Evolutionary conservation across 2,113 vertebrate species (phyloP).

Genomic region (Chaetorhynchus papuensis): DNA sequence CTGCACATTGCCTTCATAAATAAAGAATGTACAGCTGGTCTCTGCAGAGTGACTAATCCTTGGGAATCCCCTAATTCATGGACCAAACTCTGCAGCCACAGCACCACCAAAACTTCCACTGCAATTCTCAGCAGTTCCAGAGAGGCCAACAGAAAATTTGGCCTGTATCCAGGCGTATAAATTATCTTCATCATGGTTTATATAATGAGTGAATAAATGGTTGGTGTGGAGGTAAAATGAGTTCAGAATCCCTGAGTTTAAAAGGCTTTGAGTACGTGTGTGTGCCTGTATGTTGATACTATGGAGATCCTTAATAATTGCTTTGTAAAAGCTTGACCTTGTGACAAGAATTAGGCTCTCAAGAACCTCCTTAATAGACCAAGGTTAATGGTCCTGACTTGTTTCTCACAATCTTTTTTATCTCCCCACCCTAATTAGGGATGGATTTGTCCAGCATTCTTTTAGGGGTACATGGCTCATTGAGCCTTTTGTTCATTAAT

Average conservation of each 20-base stretch:
- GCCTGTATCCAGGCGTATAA: neutral
- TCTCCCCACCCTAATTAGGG: conserved; percentile 69
- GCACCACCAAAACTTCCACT: neutral
- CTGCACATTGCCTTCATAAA: neutral
- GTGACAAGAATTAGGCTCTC: conserved; percentile 36
- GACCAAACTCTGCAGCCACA: neutral
- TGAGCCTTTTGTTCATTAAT: conserved; percentile 75
- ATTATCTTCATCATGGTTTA: neutral
- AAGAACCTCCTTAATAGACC: neutral
- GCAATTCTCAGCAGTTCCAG: neutral
- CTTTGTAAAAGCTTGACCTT: conserved; percentile 54
- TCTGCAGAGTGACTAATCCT: neutral
- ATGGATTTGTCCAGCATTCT: conserved; percentile 65
- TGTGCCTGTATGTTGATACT: conserved; percentile 4
- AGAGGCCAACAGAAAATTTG: neutral
- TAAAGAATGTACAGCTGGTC: neutral
- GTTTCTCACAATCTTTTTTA: conserved; percentile 37
- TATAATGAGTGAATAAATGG: neutral
- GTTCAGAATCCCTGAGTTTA: neutral
- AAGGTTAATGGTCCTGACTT: conserved; percentile 6
- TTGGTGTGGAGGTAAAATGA: neutral
- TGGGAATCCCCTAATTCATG: neutral
- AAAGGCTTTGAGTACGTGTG: neutral
- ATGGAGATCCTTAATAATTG: conserved; percentile 8
- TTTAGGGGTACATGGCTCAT: conserved; percentile 62